These are phyloP conservation scores for Mola mola DNA, from an alignment of 2,113 vertebrate species.

Conservation along the genomic window DNA sequence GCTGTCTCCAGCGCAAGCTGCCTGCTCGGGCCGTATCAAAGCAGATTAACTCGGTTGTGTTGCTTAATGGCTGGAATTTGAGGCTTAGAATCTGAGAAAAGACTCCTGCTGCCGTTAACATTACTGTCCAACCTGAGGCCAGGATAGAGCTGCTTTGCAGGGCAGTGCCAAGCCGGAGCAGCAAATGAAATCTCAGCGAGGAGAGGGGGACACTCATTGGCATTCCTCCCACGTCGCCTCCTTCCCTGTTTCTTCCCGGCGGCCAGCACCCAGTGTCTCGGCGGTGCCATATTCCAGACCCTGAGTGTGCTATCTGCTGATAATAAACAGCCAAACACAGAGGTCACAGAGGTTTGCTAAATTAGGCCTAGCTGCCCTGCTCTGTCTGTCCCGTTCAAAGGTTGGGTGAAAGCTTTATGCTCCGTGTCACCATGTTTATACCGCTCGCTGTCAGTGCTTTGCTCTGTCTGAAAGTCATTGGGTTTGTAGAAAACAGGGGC, in stretches of 20 bases:
- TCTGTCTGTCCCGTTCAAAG: constrained; percentile 31
- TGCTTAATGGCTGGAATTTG: constrained; percentile 35
- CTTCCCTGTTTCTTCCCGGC: constrained; percentile 61
- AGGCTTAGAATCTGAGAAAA: constrained; percentile 34
- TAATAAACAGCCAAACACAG: constrained; percentile 67
- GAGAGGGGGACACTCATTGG: constrained; percentile 71
- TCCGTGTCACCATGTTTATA: constrained; percentile 42
- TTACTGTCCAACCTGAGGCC: constrained; percentile 39
- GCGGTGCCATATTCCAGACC: constrained; percentile 60
- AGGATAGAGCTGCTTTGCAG: constrained; percentile 40
- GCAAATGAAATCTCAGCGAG: constrained; percentile 61
- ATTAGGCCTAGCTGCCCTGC: constrained; percentile 21
- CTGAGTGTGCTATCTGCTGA: constrained; percentile 70
- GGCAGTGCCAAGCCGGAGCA: constrained; percentile 29
- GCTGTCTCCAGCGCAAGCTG: background rate
- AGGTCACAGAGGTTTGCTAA: constrained; percentile 48
- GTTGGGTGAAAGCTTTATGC: constrained; percentile 46
- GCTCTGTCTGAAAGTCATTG: constrained; percentile 50
- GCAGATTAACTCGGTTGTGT: constrained; percentile 41
- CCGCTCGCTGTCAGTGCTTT: constrained; percentile 39
- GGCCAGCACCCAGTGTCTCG: constrained; percentile 60
- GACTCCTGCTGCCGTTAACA: constrained; percentile 26
- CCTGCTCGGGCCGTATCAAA: constrained; percentile 21
- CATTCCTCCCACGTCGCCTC: constrained; percentile 67
- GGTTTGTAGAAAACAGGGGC: constrained; percentile 3